Evolutionary conservation across 2,888 invertebrate species (phyloP).

Genomic region (Bembecia ichneumoniformis): DNA sequence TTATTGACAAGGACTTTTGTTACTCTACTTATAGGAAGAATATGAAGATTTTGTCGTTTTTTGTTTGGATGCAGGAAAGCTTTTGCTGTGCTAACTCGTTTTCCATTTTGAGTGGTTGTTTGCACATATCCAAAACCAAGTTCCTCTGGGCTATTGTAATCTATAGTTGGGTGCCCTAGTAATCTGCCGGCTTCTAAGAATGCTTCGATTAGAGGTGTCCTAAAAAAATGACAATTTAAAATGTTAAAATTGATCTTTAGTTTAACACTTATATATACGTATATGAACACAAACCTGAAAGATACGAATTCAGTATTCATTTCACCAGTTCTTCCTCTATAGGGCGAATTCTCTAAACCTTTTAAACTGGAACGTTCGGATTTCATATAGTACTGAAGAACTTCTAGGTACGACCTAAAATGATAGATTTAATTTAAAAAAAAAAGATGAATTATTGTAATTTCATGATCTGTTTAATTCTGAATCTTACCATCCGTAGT

Average conservation of each 20-base stretch:
- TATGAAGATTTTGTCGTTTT: conserved; percentile 68
- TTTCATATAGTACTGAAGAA: conserved; percentile 71
- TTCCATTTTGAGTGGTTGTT: conserved; percentile 73
- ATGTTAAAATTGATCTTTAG: too few species aligned
- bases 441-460: too few species aligned
- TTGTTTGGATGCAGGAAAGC: conserved; percentile 71
- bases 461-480: too few species aligned
- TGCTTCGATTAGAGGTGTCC: conserved; percentile 69
- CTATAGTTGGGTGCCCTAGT: conserved; percentile 75
- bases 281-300: conserved; percentile 26
- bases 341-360: conserved; percentile 52
- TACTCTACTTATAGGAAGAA: conserved; percentile 67
- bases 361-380: conserved; percentile 59
- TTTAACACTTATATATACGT: too few species aligned
- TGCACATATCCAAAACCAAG: conserved; percentile 76
- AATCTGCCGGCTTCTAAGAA: conserved; percentile 76
- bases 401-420: conserved; percentile 73
- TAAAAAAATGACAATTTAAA: conserved; percentile 16
- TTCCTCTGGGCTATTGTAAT: conserved; percentile 75
- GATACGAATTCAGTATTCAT: conserved; percentile 72
- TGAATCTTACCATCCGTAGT: conserved; percentile 74
- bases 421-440: too few species aligned
- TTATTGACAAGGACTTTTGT: conserved; percentile 69
- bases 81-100: conserved; percentile 71
- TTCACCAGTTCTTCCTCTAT: conserved; percentile 71